Evolutionary conservation across 2,113 vertebrate species (phyloP).

Genomic region (Amphilophus citrinellus): DNA sequence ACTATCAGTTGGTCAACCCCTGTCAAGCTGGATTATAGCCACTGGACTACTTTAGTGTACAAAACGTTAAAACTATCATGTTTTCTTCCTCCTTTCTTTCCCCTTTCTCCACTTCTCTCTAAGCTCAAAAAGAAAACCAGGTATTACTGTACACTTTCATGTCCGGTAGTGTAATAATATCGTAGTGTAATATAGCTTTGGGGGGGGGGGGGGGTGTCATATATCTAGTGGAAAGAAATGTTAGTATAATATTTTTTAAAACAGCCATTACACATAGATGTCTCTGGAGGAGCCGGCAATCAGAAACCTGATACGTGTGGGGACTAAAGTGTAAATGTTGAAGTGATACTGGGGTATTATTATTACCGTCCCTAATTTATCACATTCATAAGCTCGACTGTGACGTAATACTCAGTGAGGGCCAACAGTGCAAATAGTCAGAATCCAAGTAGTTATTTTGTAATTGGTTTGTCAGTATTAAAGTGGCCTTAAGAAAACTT

Average conservation of each 20-base stretch:
- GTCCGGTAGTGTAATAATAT: constrained; percentile 1
- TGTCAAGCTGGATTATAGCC: constrained; percentile 15
- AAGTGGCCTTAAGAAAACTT: not conserved
- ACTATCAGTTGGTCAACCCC: constrained; percentile 2
- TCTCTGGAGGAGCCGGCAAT: not conserved
- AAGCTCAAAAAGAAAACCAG: not conserved
- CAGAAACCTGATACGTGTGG: not conserved
- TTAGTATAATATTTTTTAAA: not conserved
- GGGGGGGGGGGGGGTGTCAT: not conserved
- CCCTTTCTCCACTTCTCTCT: not conserved
- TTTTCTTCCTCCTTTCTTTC: not conserved
- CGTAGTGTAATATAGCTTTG: not conserved
- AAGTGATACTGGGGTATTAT: not conserved
- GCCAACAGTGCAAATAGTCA: not conserved
- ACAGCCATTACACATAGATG: not conserved
- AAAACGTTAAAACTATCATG: not conserved
- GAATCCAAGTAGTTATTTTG: not conserved
- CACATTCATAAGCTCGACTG: constrained; percentile 5
- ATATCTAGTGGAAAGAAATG: constrained; percentile 15
- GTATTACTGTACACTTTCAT: not conserved
- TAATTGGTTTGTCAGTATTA: not conserved
- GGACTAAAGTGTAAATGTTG: not conserved
- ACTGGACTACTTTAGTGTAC: not conserved
- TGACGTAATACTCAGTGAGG: not conserved
- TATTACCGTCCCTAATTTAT: not conserved